These are phyloP conservation scores for Mesorhabditis sp. DNA, from an alignment of 2,888 invertebrate genomes.

Conservation along the genomic window DNA sequence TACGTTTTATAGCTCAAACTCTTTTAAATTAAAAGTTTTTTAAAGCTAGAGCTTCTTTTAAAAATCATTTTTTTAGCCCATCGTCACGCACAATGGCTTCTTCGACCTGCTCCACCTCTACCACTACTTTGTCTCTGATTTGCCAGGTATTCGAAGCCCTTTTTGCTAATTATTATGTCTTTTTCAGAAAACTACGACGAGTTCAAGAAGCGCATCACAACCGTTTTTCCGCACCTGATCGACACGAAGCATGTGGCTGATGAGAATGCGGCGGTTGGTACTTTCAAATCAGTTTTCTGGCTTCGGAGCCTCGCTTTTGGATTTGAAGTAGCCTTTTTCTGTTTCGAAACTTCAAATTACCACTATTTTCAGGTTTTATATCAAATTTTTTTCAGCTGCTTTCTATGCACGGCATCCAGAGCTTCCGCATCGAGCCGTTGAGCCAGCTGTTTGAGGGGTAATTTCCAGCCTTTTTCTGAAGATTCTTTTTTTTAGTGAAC, in stretches of 20 bases:
- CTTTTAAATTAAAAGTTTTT: no score
- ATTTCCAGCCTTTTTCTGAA: neutral
- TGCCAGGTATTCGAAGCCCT: no score
- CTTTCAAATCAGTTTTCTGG: no score
- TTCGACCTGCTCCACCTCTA: slow-evolving; percentile 1
- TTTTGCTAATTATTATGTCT: neutral
- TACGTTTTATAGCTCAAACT: no score
- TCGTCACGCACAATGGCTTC: neutral
- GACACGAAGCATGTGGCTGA: neutral
- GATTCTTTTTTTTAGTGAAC: neutral
- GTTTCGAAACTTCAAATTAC: neutral
- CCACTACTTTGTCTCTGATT: neutral
- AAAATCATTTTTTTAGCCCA: no score
- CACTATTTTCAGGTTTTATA: neutral
- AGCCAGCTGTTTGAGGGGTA: slow-evolving; percentile 1
- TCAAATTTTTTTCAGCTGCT: neutral
- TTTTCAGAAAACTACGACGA: neutral
- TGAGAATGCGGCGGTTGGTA: neutral
- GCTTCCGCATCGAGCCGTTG: neutral
- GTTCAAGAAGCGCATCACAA: neutral
- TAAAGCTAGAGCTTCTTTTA: no score
- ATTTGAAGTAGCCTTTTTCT: no score
- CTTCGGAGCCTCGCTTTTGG: no score
- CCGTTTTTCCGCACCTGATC: neutral
- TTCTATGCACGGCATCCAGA: neutral